Conservation (phyloP, 2,888 invertebrate genomes). For the Anthophora plumipes region DNA sequence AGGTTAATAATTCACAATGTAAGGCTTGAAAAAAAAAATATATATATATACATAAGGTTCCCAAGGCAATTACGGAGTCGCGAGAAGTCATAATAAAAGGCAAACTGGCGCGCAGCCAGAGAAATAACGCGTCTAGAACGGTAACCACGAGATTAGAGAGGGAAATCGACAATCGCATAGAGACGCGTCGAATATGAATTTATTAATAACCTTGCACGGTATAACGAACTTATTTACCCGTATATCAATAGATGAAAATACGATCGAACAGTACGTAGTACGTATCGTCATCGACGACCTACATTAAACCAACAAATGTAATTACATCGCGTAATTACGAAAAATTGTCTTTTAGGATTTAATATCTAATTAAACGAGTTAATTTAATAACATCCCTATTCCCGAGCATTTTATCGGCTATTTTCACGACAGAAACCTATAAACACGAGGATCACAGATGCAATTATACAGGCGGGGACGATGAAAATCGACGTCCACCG, state of each 20-base stretch:
- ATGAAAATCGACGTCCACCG: not conserved
- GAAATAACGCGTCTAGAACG: not conserved
- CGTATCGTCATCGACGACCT: constrained; percentile 31
- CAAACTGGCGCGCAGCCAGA: constrained; percentile 31
- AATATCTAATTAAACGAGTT: too few species aligned
- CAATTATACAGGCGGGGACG: too few species aligned
- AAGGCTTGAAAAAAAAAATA: not conserved
- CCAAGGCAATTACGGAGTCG: constrained; percentile 17
- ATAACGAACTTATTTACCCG: constrained; percentile 42
- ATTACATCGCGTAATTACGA: not conserved
- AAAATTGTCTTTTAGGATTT: too few species aligned
- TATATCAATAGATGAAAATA: not conserved
- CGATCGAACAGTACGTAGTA: not conserved
- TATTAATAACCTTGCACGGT: constrained; percentile 47
- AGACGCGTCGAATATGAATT: constrained; percentile 35
- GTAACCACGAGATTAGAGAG: constrained; percentile 7
- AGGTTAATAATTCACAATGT: not conserved
- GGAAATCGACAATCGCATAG: constrained; percentile 30
- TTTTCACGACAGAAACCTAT: not conserved
- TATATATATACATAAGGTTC: not conserved
- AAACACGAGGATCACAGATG: too few species aligned
- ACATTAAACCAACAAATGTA: constrained; percentile 36
- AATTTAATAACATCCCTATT: not conserved
- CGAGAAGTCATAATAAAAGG: constrained; percentile 16
- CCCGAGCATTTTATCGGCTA: not conserved